Percentiles rank a stretch among this genome's conserved stretches.
Conservation (phyloP, 1,140 invertebrate genomes). For the Heliconius melpomene region DNA sequence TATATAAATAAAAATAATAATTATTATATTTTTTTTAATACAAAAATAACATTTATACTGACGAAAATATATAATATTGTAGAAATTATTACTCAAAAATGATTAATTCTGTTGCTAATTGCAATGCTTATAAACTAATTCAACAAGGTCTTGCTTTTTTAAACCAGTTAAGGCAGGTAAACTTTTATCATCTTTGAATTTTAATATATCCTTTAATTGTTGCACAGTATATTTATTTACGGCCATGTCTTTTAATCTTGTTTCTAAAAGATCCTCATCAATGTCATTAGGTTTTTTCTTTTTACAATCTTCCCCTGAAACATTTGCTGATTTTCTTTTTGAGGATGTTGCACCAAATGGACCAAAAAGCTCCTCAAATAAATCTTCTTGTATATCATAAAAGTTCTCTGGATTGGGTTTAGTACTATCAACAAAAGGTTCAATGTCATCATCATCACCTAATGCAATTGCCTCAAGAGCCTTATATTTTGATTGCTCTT, state of each 20-base stretch:
- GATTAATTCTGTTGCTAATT: neutral
- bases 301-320: constrained; percentile 44
- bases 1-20: neutral
- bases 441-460: constrained; percentile 55
- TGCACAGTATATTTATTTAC: constrained; percentile 57
- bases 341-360: constrained; percentile 54
- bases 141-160: constrained; percentile 63
- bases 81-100: neutral
- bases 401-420: constrained; percentile 50
- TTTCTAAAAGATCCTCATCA: constrained; percentile 54
- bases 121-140: constrained; percentile 53
- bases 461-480: constrained; percentile 68
- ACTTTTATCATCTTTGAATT: constrained; percentile 49
- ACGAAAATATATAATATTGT: neutral
- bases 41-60: neutral
- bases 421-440: constrained; percentile 68
- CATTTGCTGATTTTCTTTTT: constrained; percentile 50
- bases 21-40: neutral
- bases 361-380: constrained; percentile 74
- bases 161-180: constrained; percentile 56
- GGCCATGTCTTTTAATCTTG: constrained; percentile 47
- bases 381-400: constrained; percentile 56
- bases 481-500: constrained; percentile 59
- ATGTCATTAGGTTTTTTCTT: constrained; percentile 53
- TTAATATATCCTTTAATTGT: constrained; percentile 64